Base-by-base conservation (phyloP, 2,888 invertebrate genomes). In the Acanthosepion esculentum region DNA sequence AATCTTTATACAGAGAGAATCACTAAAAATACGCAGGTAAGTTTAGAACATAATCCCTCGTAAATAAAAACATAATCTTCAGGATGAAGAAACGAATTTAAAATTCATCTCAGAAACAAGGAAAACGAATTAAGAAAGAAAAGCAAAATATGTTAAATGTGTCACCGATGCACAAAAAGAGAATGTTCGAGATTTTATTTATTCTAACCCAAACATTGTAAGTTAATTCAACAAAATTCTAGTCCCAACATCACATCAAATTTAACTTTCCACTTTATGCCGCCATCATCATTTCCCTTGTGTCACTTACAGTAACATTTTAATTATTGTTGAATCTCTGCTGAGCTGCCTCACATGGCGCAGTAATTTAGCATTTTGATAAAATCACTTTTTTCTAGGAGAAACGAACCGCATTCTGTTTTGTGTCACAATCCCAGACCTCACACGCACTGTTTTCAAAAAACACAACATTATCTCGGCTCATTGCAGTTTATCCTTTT, bases 341-440 rank as follows among this genome's bases (percentile, higher is more conserved):
- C 33, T 78, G 78, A n/a, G n/a, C 12, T 33, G 15, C 15, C 33
- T 78, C 78, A n/a, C 78, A 33, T 78, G 78, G 33, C 0, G n/a
- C n/a, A n/a, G n/a, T 33, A 78, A 78, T 78, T 78, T 78, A 78
- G 78, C 78, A 78, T 78, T 78, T 78, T 78, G n/a, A 78, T 78
- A 78, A 78, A 78, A 78, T 10, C 29, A 59, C 3, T 20, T 64
- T 64, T 23, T n/a, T 0, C 12, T 0, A 10, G 78, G 15, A 29
- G 78, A 29, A n/a, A n/a, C n/a, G 15, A 78, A 78, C 78, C n/a
- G 78, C n/a, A 4, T 15, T n/a, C 78, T 78, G 78, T 78, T n/a
- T 33, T 78, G n/a, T 33, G n/a, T 15, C n/a, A 29, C n/a, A 78
- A 78, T 78, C 18, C 33, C n/a, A 78, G 78, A 78, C 78, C 78